phyloP scores from a whole-genome alignment of 2,888 invertebrate genomes.

The Tethea ocularis region DNA sequence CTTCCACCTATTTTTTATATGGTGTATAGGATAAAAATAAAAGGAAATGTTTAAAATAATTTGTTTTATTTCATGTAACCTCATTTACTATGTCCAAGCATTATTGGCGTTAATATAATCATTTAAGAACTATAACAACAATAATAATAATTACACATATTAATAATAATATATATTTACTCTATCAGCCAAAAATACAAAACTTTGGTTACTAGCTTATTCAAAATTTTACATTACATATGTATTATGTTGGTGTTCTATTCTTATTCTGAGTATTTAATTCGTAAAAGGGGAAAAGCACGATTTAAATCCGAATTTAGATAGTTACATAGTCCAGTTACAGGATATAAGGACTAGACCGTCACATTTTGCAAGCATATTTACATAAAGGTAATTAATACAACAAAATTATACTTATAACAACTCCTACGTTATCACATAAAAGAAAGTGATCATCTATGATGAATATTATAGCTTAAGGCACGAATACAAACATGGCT shows the following conservation, averaged over 20 bases:
- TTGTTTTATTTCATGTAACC: constrained; percentile 75
- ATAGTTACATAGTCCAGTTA: constrained; percentile 42
- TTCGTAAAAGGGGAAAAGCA: constrained; percentile 9
- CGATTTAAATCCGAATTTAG: background rate
- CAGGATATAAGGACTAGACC: constrained; percentile 65
- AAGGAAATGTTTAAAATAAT: constrained; percentile 53
- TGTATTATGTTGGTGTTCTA: constrained; percentile 50
- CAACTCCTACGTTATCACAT: constrained; percentile 64
- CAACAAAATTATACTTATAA: constrained; percentile 50
- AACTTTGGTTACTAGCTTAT: constrained; percentile 82
- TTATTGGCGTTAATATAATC: constrained; percentile 67
- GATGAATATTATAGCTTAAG: constrained; percentile 73
- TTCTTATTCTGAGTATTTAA: constrained; percentile 55
- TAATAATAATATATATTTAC: constrained; percentile 41
- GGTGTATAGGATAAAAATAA: constrained; percentile 15
- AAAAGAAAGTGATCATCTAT: constrained; percentile 64
- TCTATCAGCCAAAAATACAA: constrained; percentile 75
- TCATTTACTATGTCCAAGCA: constrained; percentile 70
- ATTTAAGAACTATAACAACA: constrained; percentile 68
- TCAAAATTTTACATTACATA: constrained; percentile 52
- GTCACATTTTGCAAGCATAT: constrained; percentile 59
- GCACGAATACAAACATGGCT: constrained; percentile 74
- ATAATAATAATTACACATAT: constrained; percentile 43
- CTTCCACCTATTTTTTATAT: no score
- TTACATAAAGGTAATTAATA: constrained; percentile 38